Conservation (phyloP, 1,140 invertebrate genomes). For the Andrena cerasifolii region DNA sequence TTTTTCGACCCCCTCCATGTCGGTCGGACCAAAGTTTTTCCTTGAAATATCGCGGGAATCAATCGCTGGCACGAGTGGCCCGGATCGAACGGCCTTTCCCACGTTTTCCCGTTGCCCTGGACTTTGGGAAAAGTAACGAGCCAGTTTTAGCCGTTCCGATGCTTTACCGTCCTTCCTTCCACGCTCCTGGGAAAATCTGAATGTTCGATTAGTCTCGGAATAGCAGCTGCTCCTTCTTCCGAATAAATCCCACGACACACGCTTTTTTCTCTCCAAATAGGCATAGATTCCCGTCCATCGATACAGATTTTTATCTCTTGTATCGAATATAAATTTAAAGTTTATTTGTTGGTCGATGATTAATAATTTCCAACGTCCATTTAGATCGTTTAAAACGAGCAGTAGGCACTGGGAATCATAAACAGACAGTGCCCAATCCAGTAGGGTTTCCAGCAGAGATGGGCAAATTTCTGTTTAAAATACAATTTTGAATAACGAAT, state of each 20-base stretch:
- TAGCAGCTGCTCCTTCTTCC: not conserved
- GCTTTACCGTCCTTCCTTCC: not conserved
- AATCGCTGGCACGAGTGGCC: slow-evolving; percentile 74
- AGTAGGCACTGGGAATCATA: too few relatives aligned
- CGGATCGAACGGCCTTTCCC: slow-evolving; percentile 58
- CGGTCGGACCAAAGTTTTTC: slow-evolving; percentile 49
- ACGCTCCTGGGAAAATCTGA: not conserved
- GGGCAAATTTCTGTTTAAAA: too few relatives aligned
- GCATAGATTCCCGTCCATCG: too few relatives aligned
- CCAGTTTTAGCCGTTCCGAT: slow-evolving; percentile 29
- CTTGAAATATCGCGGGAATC: slow-evolving; percentile 78
- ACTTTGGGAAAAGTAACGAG: slow-evolving; percentile 47
- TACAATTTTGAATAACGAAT: too few relatives aligned
- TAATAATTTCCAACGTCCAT: too few relatives aligned
- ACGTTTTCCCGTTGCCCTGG: slow-evolving; percentile 36
- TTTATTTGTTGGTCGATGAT: too few relatives aligned
- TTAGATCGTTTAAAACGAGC: too few relatives aligned
- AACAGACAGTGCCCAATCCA: too few relatives aligned
- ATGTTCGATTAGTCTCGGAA: not conserved
- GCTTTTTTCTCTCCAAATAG: not conserved
- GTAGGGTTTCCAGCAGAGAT: too few relatives aligned
- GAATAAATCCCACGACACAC: not conserved
- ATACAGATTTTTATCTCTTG: too few relatives aligned
- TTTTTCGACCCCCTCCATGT: slow-evolving; percentile 72
- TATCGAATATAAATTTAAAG: too few relatives aligned